Percentiles rank a stretch among this genome's conserved stretches.
phyloP scores from a whole-genome alignment of 1,140 invertebrate genomes.

The Philotrypesis tridentata region DNA sequence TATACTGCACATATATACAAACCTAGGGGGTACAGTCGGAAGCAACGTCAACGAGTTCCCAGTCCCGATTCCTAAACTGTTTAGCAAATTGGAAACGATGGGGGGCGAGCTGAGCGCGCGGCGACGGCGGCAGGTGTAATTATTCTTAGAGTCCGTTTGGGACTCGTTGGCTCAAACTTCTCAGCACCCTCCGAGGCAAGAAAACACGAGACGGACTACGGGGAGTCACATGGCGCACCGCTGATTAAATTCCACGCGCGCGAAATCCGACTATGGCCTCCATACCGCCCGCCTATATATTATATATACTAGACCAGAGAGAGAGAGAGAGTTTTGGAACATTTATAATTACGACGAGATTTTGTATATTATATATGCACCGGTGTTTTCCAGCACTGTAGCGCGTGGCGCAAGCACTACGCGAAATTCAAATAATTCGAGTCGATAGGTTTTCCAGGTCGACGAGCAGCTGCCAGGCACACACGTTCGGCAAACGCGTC shows the following conservation, averaged over 20 bases:
- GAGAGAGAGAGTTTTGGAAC: not conserved
- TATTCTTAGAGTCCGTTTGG: conserved; percentile 34
- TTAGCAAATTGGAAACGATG: conserved; percentile 42
- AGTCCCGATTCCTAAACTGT: conserved; percentile 42
- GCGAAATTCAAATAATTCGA: not conserved
- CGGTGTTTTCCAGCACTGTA: too few species aligned
- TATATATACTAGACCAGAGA: too few species aligned
- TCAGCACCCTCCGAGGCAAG: too few species aligned
- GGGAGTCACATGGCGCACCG: too few species aligned
- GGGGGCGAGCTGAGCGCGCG: not conserved
- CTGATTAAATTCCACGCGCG: not conserved
- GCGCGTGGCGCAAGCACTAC: too few species aligned
- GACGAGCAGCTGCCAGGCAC: not conserved
- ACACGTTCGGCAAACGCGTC: not conserved
- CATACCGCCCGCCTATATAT: too few species aligned
- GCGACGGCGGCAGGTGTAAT: conserved; percentile 19
- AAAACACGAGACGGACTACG: conserved; percentile 3
- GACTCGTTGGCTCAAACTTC: conserved; percentile 9
- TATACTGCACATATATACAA: too few species aligned
- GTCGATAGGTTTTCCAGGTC: not conserved
- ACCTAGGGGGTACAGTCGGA: too few species aligned
- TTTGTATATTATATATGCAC: not conserved
- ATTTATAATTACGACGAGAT: not conserved
- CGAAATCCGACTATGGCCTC: not conserved
- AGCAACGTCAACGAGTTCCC: conserved; percentile 42